phyloP scores from a whole-genome alignment of 2,113 vertebrate species.

The Calidris pygmaea region DNA sequence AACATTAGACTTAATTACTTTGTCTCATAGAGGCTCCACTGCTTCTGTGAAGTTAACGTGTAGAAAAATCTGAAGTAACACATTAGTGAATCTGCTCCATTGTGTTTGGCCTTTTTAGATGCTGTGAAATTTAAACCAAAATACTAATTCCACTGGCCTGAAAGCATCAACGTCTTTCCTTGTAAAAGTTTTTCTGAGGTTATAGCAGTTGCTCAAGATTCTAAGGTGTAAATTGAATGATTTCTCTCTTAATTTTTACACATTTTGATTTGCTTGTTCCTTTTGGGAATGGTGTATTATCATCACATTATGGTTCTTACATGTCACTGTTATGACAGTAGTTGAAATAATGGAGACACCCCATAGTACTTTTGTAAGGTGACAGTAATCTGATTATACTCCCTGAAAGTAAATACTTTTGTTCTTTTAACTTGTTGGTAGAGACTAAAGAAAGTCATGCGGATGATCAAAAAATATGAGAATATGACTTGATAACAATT shows the following conservation, averaged over 20 bases:
- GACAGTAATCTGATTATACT: neutral
- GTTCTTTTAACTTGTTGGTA: neutral
- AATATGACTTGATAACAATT: neutral
- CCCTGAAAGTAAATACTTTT: neutral
- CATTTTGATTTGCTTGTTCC: neutral
- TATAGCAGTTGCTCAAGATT: neutral
- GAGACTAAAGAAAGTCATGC: neutral
- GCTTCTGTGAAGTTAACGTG: neutral
- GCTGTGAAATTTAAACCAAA: conserved; percentile 20
- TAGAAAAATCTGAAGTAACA: neutral
- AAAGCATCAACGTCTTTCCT: neutral
- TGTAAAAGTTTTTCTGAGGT: neutral
- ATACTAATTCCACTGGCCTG: neutral
- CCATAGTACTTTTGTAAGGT: neutral
- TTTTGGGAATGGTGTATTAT: neutral
- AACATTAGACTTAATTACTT: neutral
- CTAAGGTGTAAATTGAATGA: neutral
- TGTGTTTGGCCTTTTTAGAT: neutral
- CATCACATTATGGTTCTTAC: neutral
- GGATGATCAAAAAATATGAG: neutral
- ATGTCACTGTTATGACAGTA: neutral
- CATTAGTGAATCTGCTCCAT: neutral
- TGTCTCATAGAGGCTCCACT: neutral
- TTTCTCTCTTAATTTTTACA: neutral
- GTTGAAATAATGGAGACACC: neutral